Percentiles rank a stretch among this genome's conserved stretches.
These are phyloP conservation scores for Stenopsyche tienmushanensis DNA, from an alignment of 1,140 invertebrate species.

Conservation along the genomic window DNA sequence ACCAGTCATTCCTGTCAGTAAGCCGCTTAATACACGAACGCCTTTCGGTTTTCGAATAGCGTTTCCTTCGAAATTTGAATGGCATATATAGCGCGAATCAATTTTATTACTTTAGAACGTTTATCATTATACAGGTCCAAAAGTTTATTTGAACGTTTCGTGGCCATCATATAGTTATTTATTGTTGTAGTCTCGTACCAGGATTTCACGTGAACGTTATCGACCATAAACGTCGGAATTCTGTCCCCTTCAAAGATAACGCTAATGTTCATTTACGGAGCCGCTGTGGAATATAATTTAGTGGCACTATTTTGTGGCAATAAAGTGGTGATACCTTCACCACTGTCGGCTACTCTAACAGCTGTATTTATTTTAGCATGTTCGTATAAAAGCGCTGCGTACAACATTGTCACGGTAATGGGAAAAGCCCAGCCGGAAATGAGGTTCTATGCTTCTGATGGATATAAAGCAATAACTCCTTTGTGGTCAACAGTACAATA, in stretches of 20 bases:
- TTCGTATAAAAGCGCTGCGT: too few relatives aligned
- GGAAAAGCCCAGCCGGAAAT: neutral
- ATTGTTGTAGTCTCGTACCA: neutral
- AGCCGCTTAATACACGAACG: too few relatives aligned
- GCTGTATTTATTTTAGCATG: too few relatives aligned
- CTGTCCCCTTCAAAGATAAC: conserved; percentile 7
- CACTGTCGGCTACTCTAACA: too few relatives aligned
- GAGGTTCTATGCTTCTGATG: neutral
- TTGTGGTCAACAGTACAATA: neutral
- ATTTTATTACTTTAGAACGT: too few relatives aligned
- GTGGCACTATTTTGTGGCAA: conserved; percentile 4
- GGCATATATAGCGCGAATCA: too few relatives aligned
- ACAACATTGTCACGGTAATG: neutral
- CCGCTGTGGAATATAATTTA: conserved; percentile 5
- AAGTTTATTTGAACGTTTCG: too few relatives aligned
- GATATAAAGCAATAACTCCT: conserved; percentile 2
- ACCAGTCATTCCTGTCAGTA: too few relatives aligned
- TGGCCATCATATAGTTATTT: too few relatives aligned
- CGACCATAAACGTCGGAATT: conserved; percentile 3
- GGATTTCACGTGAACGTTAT: neutral
- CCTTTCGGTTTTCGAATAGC: too few relatives aligned
- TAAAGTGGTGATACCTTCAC: neutral
- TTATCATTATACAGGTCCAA: too few relatives aligned
- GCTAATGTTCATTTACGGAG: neutral
- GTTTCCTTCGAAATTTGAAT: too few relatives aligned